Conservation (phyloP, 2,888 invertebrate species). For the Drosophila phalerata region DNA sequence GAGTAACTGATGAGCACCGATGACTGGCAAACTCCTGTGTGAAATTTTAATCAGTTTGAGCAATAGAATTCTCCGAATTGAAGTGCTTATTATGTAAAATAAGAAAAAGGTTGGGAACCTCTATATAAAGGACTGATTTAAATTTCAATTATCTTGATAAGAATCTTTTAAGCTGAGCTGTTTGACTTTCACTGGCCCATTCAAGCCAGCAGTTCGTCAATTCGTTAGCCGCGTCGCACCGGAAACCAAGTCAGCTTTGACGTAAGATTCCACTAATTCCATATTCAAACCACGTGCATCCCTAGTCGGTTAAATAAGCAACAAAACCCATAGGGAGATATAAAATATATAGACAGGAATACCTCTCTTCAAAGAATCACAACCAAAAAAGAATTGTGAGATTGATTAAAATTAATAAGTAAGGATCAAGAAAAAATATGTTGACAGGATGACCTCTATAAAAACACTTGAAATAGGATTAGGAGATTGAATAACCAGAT, state of each 20-base stretch:
- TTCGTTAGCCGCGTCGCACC: conserved; percentile 28
- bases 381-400: background rate
- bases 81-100: conserved; percentile 6
- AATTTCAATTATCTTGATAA: background rate
- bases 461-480: no score
- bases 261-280: conserved; percentile 40
- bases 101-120: background rate
- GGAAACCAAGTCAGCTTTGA: conserved; percentile 47
- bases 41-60: conserved; percentile 6
- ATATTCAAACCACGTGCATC: conserved; percentile 38
- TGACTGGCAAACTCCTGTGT: conserved; percentile 4
- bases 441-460: no score
- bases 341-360: conserved; percentile 1
- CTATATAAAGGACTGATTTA: background rate
- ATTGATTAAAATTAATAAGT: background rate
- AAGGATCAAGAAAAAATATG: no score
- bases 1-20: conserved; percentile 18
- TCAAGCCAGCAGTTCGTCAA: background rate
- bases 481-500: no score
- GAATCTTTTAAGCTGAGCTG: conserved; percentile 4
- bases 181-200: conserved; percentile 37
- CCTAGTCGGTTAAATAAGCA: conserved; percentile 26
- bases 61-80: background rate
- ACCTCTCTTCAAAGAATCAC: background rate
- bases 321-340: conserved; percentile 24